phyloP scores from a whole-genome alignment of 2,113 vertebrate genomes.

The Ariopsis seemanni region DNA sequence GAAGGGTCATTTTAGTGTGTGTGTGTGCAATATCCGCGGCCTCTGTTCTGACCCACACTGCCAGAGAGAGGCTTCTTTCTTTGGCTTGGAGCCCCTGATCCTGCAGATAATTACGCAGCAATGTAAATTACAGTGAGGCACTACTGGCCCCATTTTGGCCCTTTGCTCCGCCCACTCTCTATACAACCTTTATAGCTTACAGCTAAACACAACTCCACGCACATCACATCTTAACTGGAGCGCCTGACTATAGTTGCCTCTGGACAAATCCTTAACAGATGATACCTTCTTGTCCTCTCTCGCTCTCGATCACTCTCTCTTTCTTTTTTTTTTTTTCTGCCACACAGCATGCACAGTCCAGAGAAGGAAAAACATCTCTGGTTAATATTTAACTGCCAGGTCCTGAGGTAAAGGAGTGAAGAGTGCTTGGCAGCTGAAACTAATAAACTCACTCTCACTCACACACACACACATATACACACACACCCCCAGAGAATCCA shows the following conservation, averaged over 20 bases:
- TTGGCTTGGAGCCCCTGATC: slow-evolving; percentile 60
- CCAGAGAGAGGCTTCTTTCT: slow-evolving; percentile 62
- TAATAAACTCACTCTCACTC: slow-evolving; percentile 47
- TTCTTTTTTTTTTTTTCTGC: neutral
- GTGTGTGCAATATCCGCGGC: slow-evolving; percentile 42
- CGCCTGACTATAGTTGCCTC: slow-evolving; percentile 52
- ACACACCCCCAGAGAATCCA: slow-evolving; percentile 55
- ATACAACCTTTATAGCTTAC: slow-evolving; percentile 31
- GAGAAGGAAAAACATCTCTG: slow-evolving; percentile 58
- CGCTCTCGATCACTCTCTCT: neutral
- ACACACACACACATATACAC: slow-evolving; percentile 45
- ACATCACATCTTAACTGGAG: slow-evolving; percentile 47
- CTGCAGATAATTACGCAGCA: slow-evolving; percentile 70
- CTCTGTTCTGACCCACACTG: slow-evolving; percentile 45
- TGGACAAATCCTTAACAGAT: slow-evolving; percentile 59
- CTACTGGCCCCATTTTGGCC: slow-evolving; percentile 43
- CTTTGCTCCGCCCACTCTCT: slow-evolving; percentile 10
- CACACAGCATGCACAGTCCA: slow-evolving; percentile 49
- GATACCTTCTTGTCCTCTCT: slow-evolving; percentile 49
- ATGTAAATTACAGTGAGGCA: slow-evolving; percentile 68
- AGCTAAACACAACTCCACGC: slow-evolving; percentile 39
- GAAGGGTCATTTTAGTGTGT: neutral
- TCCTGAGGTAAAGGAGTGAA: slow-evolving; percentile 38
- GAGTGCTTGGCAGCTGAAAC: slow-evolving; percentile 48
- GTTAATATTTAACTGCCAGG: slow-evolving; percentile 60